A percentile compares a stretch with the other conserved stretches of the same genome.
phyloP scores from a whole-genome alignment of 2,888 invertebrate species.

The Pecten maximus region DNA sequence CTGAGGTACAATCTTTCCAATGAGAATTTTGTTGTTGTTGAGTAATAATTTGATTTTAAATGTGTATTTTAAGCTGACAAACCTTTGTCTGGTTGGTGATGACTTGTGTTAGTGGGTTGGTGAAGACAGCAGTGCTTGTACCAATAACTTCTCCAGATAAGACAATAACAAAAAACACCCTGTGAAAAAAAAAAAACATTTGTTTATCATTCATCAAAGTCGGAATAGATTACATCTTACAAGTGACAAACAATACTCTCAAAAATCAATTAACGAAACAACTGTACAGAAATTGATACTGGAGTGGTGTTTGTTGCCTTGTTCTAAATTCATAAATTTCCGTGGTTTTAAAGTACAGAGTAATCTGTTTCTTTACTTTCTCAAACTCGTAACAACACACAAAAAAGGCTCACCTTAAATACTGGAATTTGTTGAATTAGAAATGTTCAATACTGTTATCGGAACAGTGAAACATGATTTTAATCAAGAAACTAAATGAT shows the following conservation, averaged over 20 bases:
- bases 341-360: not conserved
- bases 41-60: too few relatives aligned
- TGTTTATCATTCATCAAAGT: constrained; percentile 22
- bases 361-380: not conserved
- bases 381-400: not conserved
- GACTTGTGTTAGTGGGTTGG: not conserved
- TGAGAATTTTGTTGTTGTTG: too few relatives aligned
- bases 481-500: not conserved
- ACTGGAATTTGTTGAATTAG: not conserved
- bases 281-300: not conserved
- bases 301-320: not conserved
- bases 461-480: not conserved
- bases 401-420: not conserved
- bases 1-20: too few relatives aligned
- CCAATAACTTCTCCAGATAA: not conserved
- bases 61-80: not conserved
- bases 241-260: not conserved
- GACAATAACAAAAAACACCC: not conserved
- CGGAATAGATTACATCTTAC: not conserved
- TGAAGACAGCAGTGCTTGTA: not conserved
- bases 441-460: not conserved
- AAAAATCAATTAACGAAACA: not conserved
- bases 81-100: not conserved
- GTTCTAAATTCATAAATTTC: not conserved
- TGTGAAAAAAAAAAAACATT: not conserved